A percentile compares a stretch with the other conserved stretches of the same genome.
phyloP scores from a whole-genome alignment of 2,113 vertebrate species.

The Sebastes fasciatus region DNA sequence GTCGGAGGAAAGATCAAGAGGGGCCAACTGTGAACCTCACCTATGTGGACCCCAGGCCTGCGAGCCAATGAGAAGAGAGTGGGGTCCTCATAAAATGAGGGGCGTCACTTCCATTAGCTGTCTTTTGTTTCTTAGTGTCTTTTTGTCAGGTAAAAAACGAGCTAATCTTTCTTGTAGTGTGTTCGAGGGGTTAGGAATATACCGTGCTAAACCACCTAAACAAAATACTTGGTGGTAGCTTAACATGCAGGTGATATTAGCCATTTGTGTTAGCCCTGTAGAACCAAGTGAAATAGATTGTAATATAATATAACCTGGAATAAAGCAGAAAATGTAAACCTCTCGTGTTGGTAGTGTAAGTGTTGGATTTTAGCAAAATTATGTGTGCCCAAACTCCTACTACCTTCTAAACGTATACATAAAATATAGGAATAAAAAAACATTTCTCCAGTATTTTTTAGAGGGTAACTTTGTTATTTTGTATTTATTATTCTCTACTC shows the following conservation, averaged over 20 bases:
- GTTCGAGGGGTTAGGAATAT: neutral
- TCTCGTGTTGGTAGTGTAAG: neutral
- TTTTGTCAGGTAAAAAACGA: neutral
- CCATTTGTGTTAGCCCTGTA: neutral
- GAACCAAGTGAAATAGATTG: neutral
- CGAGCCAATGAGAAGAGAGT: neutral
- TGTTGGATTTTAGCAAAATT: neutral
- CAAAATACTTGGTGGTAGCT: neutral
- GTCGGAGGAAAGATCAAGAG: conserved; percentile 14
- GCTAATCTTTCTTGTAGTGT: neutral
- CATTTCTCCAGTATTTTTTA: too few relatives aligned
- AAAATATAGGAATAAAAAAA: too few relatives aligned
- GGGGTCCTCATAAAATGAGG: neutral
- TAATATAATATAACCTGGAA: neutral
- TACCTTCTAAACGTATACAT: neutral
- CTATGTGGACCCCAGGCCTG: neutral
- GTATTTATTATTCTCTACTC: neutral
- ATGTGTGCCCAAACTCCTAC: neutral
- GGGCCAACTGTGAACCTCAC: neutral
- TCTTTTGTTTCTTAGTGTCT: neutral
- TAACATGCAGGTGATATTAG: neutral
- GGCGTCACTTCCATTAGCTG: neutral
- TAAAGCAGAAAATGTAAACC: neutral
- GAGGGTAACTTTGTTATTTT: too few relatives aligned
- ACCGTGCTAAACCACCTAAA: neutral